A percentile compares a stretch with the other conserved stretches of the same genome.
Evolutionary conservation across 2,797 vertebrate species (phyloP).

Genomic region (Eupleurogrammus muticus): DNA sequence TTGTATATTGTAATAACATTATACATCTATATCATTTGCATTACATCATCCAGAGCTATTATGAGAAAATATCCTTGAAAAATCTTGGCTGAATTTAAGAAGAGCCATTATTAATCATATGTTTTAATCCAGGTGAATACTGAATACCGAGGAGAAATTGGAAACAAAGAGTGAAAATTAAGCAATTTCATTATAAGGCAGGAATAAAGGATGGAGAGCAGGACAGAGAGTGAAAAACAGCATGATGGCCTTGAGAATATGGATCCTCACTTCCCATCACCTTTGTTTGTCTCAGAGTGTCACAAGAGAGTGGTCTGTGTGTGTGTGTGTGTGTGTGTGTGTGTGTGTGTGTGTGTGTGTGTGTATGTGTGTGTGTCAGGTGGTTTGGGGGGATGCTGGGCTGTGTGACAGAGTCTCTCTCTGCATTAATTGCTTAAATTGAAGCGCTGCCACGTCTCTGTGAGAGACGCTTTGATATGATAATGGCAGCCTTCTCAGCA

Average conservation of each 20-base stretch:
- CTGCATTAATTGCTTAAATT: conserved; percentile 99
- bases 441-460: conserved; percentile 98
- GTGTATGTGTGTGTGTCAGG: conserved; percentile 31
- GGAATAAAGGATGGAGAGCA: background rate
- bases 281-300: conserved; percentile 72
- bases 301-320: conserved; percentile 53
- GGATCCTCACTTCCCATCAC: conserved; percentile 68
- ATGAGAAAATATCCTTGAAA: conserved; percentile 2
- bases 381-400: conserved; percentile 47
- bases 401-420: conserved; percentile 89
- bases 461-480: conserved; percentile 99
- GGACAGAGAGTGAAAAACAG: conserved; percentile 52
- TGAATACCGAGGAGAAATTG: conserved; percentile 9
- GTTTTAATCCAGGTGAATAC: conserved; percentile 36
- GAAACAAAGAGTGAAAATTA: conserved; percentile 22
- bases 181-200: conserved; percentile 41
- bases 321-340: conserved; percentile 31
- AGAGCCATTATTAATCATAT: conserved; percentile 13
- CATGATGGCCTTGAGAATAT: conserved; percentile 74
- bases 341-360: conserved; percentile 43
- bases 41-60: background rate
- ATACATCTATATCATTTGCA: background rate
- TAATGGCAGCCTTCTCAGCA: conserved; percentile 99
- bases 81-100: conserved; percentile 5
- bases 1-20: background rate